phyloP scores from a whole-genome alignment of 1,140 invertebrate species.

The Phenacoccus solenopsis region DNA sequence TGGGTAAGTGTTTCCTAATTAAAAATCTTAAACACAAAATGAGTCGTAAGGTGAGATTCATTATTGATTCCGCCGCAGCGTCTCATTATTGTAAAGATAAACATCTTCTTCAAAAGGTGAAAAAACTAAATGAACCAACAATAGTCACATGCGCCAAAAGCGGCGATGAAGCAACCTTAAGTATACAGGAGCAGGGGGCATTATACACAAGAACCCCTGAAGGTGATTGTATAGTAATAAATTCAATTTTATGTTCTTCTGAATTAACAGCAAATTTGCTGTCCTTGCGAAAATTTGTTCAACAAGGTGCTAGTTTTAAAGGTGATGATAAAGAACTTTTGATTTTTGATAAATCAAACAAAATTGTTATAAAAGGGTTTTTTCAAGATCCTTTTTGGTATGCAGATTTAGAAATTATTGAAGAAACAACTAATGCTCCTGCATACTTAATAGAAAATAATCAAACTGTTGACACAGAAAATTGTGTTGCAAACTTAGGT shows the following conservation, averaged over 20 bases:
- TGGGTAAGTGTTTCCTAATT: too few relatives aligned
- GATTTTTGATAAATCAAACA: not conserved
- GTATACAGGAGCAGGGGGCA: not conserved
- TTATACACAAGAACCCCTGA: not conserved
- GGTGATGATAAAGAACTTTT: not conserved
- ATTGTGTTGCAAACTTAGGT: too few relatives aligned
- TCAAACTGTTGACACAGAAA: too few relatives aligned
- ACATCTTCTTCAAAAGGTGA: not conserved
- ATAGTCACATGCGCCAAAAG: not conserved
- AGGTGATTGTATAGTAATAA: too few relatives aligned
- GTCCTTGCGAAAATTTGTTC: not conserved
- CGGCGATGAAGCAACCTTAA: not conserved
- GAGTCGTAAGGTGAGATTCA: too few relatives aligned
- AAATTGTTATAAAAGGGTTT: not conserved
- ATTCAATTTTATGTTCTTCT: not conserved
- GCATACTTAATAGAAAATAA: too few relatives aligned
- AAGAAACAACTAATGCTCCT: too few relatives aligned
- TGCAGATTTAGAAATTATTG: too few relatives aligned
- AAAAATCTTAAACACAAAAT: too few relatives aligned
- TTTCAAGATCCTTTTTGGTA: not conserved
- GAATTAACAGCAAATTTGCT: not conserved
- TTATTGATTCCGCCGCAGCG: not conserved
- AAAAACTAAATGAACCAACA: not conserved
- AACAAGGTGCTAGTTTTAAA: not conserved
- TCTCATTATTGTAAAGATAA: not conserved